Conservation (phyloP, 2,113 vertebrate genomes). For the Spheniscus mendiculus region DNA sequence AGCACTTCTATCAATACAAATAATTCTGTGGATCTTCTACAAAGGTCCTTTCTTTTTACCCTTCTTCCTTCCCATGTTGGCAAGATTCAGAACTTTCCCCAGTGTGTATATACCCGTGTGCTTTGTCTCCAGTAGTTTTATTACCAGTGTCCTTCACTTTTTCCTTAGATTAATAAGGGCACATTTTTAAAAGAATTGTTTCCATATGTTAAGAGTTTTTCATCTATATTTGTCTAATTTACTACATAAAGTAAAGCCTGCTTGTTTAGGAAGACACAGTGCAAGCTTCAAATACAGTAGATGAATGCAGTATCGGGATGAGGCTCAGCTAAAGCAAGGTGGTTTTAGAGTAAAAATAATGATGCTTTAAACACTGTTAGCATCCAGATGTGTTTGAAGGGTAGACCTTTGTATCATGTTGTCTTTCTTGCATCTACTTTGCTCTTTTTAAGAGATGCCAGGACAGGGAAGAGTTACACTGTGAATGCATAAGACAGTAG, state of each 20-base stretch:
- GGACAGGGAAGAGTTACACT: neutral
- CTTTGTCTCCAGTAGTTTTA: neutral
- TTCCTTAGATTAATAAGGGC: neutral
- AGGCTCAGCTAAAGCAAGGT: neutral
- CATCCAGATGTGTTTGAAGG: neutral
- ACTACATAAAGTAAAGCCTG: neutral
- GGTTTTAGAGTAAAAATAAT: neutral
- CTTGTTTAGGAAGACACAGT: neutral
- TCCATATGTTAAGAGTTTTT: neutral
- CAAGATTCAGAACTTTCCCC: neutral
- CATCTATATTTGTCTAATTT: neutral
- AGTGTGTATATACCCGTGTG: accelerated
- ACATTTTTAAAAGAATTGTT: neutral
- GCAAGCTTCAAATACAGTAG: neutral
- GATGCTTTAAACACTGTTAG: neutral
- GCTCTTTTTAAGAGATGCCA: neutral
- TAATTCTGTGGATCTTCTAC: neutral
- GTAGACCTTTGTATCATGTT: neutral
- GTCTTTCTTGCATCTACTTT: neutral
- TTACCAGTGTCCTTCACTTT: neutral
- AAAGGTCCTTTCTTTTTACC: neutral
- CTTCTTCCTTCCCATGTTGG: neutral
- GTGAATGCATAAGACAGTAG: neutral
- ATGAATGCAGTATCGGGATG: neutral
- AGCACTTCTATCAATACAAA: neutral